Evolutionary conservation across 2,113 vertebrate genomes (phyloP).

Genomic region (Poeciliopsis occidentalis): DNA sequence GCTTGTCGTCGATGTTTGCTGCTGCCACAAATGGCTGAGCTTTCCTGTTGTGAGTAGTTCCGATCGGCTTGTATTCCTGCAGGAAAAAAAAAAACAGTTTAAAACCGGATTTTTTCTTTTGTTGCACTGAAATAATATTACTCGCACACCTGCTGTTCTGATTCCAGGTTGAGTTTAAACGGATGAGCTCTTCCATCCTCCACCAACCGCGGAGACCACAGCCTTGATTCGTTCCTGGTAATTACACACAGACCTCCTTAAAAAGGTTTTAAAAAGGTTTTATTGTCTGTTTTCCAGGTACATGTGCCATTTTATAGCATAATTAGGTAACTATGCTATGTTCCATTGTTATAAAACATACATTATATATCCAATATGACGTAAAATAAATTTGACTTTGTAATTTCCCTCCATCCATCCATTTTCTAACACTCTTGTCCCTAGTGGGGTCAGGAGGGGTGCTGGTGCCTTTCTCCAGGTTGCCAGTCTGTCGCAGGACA

Average conservation of each 20-base stretch:
- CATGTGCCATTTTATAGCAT: too few relatives aligned
- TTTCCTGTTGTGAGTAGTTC: constrained; percentile 90
- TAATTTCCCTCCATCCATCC: too few relatives aligned
- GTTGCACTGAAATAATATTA: background rate
- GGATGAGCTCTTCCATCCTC: constrained; percentile 87
- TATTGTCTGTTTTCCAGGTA: too few relatives aligned
- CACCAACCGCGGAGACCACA: constrained; percentile 90
- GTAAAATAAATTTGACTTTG: too few relatives aligned
- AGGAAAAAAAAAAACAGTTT: constrained; percentile 6
- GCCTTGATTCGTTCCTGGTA: constrained; percentile 85
- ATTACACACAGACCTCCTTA: constrained; percentile 6
- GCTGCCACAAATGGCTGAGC: constrained; percentile 95
- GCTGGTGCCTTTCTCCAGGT: too few relatives aligned
- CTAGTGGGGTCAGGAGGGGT: too few relatives aligned
- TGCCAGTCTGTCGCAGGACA: too few relatives aligned
- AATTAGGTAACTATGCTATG: too few relatives aligned
- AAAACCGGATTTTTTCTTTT: background rate
- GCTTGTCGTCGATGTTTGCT: constrained; percentile 94
- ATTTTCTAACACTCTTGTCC: too few relatives aligned
- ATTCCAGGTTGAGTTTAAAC: constrained; percentile 92
- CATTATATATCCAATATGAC: too few relatives aligned
- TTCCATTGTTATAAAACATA: too few relatives aligned
- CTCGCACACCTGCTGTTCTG: constrained; percentile 89
- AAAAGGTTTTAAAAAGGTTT: too few relatives aligned
- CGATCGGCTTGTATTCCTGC: constrained; percentile 94